phyloP scores from a whole-genome alignment of 2,797 vertebrate species.

The Periparus ater region DNA sequence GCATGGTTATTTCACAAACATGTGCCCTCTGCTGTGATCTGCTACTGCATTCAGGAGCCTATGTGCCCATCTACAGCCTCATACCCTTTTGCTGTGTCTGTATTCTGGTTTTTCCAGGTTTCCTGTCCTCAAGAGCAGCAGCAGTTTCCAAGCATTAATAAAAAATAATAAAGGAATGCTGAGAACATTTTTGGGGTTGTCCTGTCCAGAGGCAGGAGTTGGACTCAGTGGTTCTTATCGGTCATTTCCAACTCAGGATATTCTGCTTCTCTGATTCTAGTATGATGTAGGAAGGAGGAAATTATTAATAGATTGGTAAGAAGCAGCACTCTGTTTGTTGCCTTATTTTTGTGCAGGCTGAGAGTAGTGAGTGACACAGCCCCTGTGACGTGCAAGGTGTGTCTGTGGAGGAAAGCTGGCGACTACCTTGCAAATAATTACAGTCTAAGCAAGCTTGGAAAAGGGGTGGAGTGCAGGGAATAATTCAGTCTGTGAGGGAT shows the following conservation, averaged over 20 bases:
- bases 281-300: background rate
- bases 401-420: background rate
- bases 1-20: slow-evolving; percentile 6
- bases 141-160: background rate
- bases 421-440: background rate
- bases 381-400: background rate
- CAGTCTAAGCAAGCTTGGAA: background rate
- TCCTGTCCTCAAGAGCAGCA: background rate
- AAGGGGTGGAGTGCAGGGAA: background rate
- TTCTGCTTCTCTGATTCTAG: background rate
- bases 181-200: background rate
- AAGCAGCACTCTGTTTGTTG: background rate
- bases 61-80: background rate
- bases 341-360: background rate
- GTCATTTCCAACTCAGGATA: background rate
- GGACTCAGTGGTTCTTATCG: background rate
- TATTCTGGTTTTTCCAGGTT: background rate
- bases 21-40: slow-evolving; percentile 14
- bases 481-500: background rate
- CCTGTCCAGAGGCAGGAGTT: background rate
- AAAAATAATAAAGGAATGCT: background rate
- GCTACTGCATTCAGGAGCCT: background rate
- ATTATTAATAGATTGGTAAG: background rate
- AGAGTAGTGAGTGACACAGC: background rate
- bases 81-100: background rate